Conservation (phyloP, 1,140 invertebrate genomes). For the Drosophila funebris region DNA sequence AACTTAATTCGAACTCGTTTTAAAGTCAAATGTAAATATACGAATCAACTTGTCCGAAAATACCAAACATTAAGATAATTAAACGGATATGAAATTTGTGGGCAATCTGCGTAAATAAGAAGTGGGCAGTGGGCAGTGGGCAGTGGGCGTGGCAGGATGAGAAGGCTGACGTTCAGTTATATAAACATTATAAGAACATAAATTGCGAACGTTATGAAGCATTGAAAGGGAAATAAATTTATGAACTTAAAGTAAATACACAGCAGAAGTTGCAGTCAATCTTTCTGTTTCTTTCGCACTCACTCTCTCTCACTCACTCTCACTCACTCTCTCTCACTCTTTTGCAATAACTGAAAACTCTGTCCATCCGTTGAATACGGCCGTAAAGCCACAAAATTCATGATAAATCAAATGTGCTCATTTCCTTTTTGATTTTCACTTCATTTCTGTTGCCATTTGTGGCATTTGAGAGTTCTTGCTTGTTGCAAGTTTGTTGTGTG, state of each 20-base stretch:
- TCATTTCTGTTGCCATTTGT: slow-evolving; percentile 44
- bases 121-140: background rate
- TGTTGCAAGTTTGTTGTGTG: background rate
- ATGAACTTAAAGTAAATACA: slow-evolving; percentile 32
- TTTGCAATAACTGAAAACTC: background rate
- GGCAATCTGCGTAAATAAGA: too few species aligned
- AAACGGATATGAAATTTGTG: slow-evolving; percentile 16
- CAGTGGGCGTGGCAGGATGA: background rate
- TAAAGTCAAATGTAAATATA: slow-evolving; percentile 7
- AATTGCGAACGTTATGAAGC: slow-evolving; percentile 23
- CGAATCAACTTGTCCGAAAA: background rate
- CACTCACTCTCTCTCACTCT: background rate
- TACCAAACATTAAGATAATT: slow-evolving; percentile 12
- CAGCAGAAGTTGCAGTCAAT: background rate
- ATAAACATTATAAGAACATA: slow-evolving; percentile 38
- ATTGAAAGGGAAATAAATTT: slow-evolving; percentile 41
- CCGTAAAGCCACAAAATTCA: slow-evolving; percentile 58
- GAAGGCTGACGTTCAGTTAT: background rate
- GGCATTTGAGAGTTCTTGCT: slow-evolving; percentile 1
- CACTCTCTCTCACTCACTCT: background rate
- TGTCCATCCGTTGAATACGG: slow-evolving; percentile 6
- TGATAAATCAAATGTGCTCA: slow-evolving; percentile 78
- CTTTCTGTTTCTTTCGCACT: background rate
- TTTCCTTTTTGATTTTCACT: slow-evolving; percentile 78
- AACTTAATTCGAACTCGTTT: slow-evolving; percentile 9